These are phyloP conservation scores for Lycophotia porphyrea DNA, from an alignment of 2,888 invertebrate genomes.

Conservation along the genomic window DNA sequence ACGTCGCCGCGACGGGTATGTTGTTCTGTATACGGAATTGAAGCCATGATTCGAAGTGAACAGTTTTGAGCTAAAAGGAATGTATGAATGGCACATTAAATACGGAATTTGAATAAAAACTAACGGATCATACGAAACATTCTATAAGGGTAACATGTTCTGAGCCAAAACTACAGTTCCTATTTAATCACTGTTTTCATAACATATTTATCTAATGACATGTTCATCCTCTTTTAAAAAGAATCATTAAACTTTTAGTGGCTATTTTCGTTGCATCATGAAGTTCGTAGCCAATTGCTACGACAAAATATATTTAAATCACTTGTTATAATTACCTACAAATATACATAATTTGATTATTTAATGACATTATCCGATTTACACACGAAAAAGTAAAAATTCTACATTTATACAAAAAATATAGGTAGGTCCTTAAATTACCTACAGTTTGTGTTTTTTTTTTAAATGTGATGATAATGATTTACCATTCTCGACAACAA, in stretches of 20 bases:
- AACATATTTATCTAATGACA: background rate
- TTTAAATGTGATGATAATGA: background rate
- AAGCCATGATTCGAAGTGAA: background rate
- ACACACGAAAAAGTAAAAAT: background rate
- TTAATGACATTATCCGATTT: background rate
- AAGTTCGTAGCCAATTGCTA: background rate
- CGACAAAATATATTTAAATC: background rate
- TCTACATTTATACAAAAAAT: no score
- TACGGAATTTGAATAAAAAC: conserved; percentile 25
- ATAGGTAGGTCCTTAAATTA: background rate
- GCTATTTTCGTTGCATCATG: background rate
- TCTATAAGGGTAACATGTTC: conserved; percentile 2
- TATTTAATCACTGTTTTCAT: background rate
- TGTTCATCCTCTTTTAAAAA: no score
- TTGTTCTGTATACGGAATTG: background rate
- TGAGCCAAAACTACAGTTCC: background rate
- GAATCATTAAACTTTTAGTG: background rate
- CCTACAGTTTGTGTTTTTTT: background rate
- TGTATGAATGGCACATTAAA: conserved; percentile 36
- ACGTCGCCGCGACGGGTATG: background rate
- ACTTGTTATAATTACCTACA: background rate
- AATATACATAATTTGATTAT: background rate
- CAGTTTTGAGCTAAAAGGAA: conserved; percentile 2
- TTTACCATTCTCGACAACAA: background rate
- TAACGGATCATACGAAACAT: background rate